Evolutionary conservation across 2,113 vertebrate genomes (phyloP).

Genomic region (Lycocorax pyrrhopterus): DNA sequence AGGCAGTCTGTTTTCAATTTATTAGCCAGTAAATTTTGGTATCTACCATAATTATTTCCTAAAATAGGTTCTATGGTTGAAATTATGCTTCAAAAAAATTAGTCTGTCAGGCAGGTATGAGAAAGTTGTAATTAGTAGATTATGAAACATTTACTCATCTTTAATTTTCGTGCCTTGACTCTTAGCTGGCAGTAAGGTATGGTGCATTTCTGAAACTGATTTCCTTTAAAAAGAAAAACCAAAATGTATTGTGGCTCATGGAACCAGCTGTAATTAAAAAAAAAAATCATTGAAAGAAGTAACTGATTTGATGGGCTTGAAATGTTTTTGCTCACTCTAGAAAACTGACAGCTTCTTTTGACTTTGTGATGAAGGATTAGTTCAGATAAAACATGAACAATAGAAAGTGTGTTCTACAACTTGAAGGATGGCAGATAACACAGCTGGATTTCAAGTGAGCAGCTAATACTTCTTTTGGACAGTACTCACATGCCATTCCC

Average conservation of each 20-base stretch:
- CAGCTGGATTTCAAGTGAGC: slow-evolving; percentile 1
- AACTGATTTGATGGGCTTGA: neutral
- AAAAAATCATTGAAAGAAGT: neutral
- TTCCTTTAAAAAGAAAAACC: neutral
- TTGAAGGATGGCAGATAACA: neutral
- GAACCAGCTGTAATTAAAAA: neutral
- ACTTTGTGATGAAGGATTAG: neutral
- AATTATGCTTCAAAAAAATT: neutral
- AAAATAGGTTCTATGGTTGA: neutral
- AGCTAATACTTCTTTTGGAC: neutral
- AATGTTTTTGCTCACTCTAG: neutral
- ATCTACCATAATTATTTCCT: neutral
- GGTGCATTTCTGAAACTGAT: neutral
- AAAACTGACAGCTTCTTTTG: neutral
- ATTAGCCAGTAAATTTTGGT: neutral
- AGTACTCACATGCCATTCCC: neutral
- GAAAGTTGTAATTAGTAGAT: neutral
- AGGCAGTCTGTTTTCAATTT: neutral
- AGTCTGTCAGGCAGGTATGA: neutral
- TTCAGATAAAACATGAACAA: neutral
- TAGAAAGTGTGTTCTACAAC: neutral
- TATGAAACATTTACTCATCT: neutral
- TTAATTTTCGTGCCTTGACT: neutral
- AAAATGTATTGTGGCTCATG: neutral
- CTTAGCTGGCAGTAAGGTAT: neutral